These are phyloP conservation scores for Microtus ochrogaster DNA, from an alignment of 2,113 vertebrate genomes.

Conservation along the genomic window DNA sequence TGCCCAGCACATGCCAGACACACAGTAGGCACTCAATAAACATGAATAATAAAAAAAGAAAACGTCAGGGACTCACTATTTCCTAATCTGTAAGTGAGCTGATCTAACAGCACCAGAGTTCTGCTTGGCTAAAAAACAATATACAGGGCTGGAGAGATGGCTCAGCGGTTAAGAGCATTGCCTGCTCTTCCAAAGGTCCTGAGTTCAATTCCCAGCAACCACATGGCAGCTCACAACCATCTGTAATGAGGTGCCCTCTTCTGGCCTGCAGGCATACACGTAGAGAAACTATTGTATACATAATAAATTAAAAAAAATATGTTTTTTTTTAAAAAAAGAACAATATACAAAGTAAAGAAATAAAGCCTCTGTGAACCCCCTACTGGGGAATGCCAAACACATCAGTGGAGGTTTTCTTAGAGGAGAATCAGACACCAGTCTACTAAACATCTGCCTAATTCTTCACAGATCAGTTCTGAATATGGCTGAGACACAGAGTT, in stretches of 20 bases:
- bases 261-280: too few relatives aligned
- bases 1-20: not conserved
- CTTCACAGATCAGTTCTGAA: constrained; percentile 49
- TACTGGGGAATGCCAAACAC: not conserved
- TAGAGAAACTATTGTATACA: too few relatives aligned
- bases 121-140: not conserved
- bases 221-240: too few relatives aligned
- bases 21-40: constrained; percentile 28
- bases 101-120: not conserved
- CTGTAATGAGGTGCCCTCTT: too few relatives aligned
- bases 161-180: too few relatives aligned
- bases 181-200: too few relatives aligned
- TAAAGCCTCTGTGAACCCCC: not conserved
- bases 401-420: not conserved
- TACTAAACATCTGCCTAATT: not conserved
- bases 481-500: constrained; percentile 13
- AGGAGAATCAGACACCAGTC: not conserved
- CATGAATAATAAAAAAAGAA: not conserved
- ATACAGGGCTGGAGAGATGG: not conserved
- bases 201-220: too few relatives aligned
- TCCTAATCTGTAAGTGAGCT: not conserved
- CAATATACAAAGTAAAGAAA: not conserved
- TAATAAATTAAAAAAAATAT: too few relatives aligned
- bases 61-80: not conserved
- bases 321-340: not conserved